Base-by-base conservation (phyloP, 2,888 invertebrate genomes). In the Noctua pronuba region DNA sequence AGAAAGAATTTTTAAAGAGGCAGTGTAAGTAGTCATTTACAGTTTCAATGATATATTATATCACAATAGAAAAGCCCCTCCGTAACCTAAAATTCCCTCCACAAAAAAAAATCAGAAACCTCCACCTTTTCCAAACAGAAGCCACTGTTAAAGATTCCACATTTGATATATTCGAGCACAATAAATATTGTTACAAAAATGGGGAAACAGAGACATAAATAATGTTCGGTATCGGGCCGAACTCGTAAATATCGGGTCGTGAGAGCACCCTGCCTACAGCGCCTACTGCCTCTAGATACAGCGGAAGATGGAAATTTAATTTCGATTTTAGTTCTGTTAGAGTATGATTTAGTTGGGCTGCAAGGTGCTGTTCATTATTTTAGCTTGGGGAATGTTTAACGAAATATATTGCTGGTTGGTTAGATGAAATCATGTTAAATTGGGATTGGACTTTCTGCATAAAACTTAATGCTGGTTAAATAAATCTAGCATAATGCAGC, bases 151-250 rank as follows among this genome's bases (percentile, higher is more conserved):
- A 88, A 89, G 86, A 88, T 87, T 86, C 80, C 83, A 64, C 79
- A 79, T 86, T 82, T 85, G 86, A 87, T 86, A 86, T 86, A 89
- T 86, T 81, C 83, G 86, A 85, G 82, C 82, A 86, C 90, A 86
- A 88, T 90, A 90, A 90, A 91, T 88, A 90, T 87, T 83, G 83
- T 75, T 79, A 89, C 91, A 92, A 92, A 94, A 93, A 93, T 92
- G 90, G 92, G 85, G 93, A 92, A 94, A 95, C 94, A 93, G 92
- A 94, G 94, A 94, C 95, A 94, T 95, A 95, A 96, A 96, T 95
- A 94, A 95, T 94, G 90, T 87, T 90, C 89, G 91, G 90, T 93
- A 95, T 95, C 94, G 93, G 86, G 84, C 87, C 86, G 85, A 78
- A 89, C 88, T 91, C 94, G 92, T 95, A 95, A 95, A 95, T 94